Conservation (phyloP, 2,888 invertebrate genomes). For the Andrena praecox region DNA sequence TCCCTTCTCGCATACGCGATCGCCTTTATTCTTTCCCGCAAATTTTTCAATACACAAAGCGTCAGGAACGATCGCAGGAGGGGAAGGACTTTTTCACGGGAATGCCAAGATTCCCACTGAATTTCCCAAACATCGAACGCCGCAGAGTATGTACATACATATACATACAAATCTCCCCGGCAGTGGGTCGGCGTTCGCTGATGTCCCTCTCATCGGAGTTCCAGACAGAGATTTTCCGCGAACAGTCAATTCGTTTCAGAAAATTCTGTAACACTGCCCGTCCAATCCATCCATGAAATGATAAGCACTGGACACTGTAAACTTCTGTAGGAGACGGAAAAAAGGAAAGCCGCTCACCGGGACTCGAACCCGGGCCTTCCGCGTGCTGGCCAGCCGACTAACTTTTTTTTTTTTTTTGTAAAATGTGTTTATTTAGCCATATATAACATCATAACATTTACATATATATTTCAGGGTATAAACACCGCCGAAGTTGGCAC, state of each 20-base stretch:
- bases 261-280: too few species aligned
- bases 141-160: neutral
- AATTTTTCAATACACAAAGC: slow-evolving; percentile 66
- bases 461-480: too few species aligned
- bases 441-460: too few species aligned
- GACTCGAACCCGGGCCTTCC: too few species aligned
- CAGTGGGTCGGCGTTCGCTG: slow-evolving; percentile 3
- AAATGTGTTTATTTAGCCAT: too few species aligned
- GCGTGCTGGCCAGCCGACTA: too few species aligned
- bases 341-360: too few species aligned
- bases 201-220: neutral
- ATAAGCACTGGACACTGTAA: neutral
- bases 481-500: too few species aligned
- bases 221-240: neutral
- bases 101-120: slow-evolving; percentile 14
- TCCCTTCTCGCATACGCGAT: slow-evolving; percentile 54
- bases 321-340: too few species aligned
- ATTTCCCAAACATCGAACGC: slow-evolving; percentile 13
- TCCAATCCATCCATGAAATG: neutral
- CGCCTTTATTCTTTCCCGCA: slow-evolving; percentile 73
- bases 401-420: too few species aligned
- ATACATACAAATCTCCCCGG: neutral
- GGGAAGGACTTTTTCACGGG: slow-evolving; percentile 37
- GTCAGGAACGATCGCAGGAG: slow-evolving; percentile 49
- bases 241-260: too few species aligned